Conservation (phyloP, 2,797 vertebrate species). For the Calcarius lapponicus region DNA sequence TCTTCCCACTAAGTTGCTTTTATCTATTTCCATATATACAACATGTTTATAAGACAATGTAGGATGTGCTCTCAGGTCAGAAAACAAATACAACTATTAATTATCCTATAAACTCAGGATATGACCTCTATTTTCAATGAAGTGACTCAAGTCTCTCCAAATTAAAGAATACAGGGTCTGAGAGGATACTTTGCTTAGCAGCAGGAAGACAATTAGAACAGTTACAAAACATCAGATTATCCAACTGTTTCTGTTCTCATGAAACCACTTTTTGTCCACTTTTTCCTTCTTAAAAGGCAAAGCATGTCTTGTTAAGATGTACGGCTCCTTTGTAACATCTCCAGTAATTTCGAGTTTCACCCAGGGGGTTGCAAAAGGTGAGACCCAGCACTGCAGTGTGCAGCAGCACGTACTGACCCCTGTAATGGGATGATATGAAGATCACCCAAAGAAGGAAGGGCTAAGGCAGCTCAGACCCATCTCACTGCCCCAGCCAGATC, state of each 20-base stretch:
- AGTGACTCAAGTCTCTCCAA: neutral
- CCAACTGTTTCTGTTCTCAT: neutral
- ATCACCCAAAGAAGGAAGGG: neutral
- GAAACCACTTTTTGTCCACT: neutral
- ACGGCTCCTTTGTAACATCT: neutral
- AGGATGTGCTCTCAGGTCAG: neutral
- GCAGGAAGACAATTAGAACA: neutral
- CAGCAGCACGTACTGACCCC: neutral
- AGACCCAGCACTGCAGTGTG: neutral
- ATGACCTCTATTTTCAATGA: neutral
- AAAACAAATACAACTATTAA: neutral
- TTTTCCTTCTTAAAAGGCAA: neutral
- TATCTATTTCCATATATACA: neutral
- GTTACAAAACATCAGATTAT: neutral
- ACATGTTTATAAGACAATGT: neutral
- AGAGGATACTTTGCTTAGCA: slow-evolving; percentile 1
- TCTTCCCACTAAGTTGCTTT: neutral
- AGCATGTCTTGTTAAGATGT: neutral
- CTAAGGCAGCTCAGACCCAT: neutral
- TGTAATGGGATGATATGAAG: neutral
- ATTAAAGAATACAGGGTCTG: neutral
- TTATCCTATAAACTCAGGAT: neutral
- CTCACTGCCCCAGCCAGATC: neutral
- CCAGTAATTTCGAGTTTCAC: neutral
- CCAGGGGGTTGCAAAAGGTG: neutral